These are phyloP conservation scores for Caenorhabditis becei DNA, from an alignment of 2,888 invertebrate genomes.

Conservation along the genomic window DNA sequence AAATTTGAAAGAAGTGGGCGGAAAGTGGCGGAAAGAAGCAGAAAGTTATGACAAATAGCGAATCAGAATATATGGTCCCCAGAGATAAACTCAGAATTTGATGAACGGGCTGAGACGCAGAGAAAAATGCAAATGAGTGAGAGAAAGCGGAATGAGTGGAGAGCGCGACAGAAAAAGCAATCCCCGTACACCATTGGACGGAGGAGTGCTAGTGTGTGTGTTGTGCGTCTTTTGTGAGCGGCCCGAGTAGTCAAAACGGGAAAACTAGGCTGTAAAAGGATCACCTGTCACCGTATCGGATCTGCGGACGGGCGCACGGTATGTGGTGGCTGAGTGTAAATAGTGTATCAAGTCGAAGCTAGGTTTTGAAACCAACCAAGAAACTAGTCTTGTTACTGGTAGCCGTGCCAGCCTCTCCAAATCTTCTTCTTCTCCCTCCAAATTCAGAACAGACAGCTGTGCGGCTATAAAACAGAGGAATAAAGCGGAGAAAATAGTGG, in stretches of 20 bases:
- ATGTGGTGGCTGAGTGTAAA: not conserved
- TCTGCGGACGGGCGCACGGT: not conserved
- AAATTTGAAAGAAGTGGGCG: conserved; percentile 30
- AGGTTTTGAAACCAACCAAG: not conserved
- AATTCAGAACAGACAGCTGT: not conserved
- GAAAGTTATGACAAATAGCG: conserved; percentile 54
- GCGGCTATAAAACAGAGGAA: conserved; percentile 33
- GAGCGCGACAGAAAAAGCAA: conserved; percentile 46
- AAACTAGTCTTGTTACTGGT: conserved; percentile 8
- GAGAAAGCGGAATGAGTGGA: conserved; percentile 1
- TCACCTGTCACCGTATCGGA: conserved; percentile 36
- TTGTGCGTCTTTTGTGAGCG: conserved; percentile 48
- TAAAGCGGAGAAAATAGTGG: conserved; percentile 13
- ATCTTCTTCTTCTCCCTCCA: conserved; percentile 3
- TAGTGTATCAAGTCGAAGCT: conserved; percentile 15
- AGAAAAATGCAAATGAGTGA: conserved; percentile 38
- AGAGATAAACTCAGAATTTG: conserved; percentile 53
- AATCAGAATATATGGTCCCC: conserved; percentile 61
- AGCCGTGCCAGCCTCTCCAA: not conserved
- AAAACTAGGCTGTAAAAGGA: conserved; percentile 50
- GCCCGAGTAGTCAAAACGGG: conserved; percentile 49
- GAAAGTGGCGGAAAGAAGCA: conserved; percentile 15
- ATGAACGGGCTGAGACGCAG: conserved; percentile 40
- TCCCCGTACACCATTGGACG: conserved; percentile 45
- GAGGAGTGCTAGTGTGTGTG: conserved; percentile 47